These are phyloP conservation scores for Ischnura elegans DNA, from an alignment of 2,888 invertebrate genomes.

Conservation along the genomic window DNA sequence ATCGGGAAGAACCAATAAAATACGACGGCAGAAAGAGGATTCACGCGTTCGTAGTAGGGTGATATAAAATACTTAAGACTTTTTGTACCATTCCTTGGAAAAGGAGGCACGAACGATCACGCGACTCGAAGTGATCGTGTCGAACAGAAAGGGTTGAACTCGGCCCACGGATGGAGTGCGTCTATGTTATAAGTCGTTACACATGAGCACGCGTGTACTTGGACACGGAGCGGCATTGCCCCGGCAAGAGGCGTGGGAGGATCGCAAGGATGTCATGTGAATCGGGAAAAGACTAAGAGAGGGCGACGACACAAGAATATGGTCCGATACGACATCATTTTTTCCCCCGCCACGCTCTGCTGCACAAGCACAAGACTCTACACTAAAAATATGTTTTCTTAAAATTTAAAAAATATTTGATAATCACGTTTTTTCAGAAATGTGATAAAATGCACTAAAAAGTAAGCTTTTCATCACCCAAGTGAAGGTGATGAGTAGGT, in stretches of 20 bases:
- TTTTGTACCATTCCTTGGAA: neutral
- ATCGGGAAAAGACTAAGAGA: neutral
- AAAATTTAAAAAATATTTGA: too few relatives aligned
- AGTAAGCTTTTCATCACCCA: too few relatives aligned
- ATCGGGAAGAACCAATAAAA: neutral
- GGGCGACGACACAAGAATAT: neutral
- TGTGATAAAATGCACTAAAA: too few relatives aligned
- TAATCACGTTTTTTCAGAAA: too few relatives aligned
- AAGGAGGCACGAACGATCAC: neutral
- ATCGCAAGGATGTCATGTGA: neutral
- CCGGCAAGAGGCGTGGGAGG: neutral
- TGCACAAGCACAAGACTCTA: too few relatives aligned
- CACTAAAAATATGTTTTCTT: too few relatives aligned
- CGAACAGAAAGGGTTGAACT: neutral
- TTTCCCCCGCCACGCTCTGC: too few relatives aligned
- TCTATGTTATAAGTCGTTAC: neutral
- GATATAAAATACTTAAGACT: neutral
- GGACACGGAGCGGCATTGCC: neutral
- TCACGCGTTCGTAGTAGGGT: neutral
- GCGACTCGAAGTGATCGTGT: neutral
- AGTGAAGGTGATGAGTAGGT: too few relatives aligned
- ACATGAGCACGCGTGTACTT: neutral
- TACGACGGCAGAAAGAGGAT: neutral
- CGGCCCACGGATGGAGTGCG: neutral
- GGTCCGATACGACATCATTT: neutral